Conservation (phyloP, 2,797 vertebrate genomes). For the Lemur catta region DNA sequence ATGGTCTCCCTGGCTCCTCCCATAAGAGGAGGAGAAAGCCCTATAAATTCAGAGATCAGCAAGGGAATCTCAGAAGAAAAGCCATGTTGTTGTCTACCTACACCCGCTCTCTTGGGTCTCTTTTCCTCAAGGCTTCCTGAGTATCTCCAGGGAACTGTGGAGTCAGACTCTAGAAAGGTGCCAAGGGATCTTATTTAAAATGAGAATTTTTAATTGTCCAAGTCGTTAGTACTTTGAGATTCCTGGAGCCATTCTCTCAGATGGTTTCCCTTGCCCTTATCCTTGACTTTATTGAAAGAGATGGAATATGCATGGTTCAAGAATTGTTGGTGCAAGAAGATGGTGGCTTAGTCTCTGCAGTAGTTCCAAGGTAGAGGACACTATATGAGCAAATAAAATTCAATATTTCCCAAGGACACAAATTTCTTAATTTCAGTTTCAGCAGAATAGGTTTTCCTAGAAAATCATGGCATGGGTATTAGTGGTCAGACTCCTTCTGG, state of each 20-base stretch:
- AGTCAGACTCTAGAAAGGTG: background rate
- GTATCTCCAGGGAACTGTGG: background rate
- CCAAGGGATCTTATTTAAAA: conserved; percentile 34
- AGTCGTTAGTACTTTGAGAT: background rate
- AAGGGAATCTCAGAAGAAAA: background rate
- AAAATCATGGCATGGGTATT: background rate
- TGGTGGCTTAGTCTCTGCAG: background rate
- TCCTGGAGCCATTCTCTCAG: background rate
- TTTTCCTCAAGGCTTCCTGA: background rate
- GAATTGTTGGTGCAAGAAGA: background rate
- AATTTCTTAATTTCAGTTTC: background rate
- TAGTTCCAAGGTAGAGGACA: background rate
- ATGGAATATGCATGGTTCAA: background rate
- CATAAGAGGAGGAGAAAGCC: background rate
- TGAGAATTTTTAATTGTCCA: background rate
- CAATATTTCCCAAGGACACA: background rate
- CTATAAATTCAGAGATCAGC: background rate
- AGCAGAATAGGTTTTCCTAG: background rate
- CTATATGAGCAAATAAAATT: background rate
- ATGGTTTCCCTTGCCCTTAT: background rate
- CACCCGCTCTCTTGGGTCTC: background rate
- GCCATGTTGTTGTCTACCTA: background rate
- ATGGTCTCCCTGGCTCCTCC: background rate
- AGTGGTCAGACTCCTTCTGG: background rate
- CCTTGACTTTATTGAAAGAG: background rate